A percentile compares a stretch with the other conserved stretches of the same genome.
Evolutionary conservation across 1,140 invertebrate genomes (phyloP).

Genomic region (Hormaphis cornu): DNA sequence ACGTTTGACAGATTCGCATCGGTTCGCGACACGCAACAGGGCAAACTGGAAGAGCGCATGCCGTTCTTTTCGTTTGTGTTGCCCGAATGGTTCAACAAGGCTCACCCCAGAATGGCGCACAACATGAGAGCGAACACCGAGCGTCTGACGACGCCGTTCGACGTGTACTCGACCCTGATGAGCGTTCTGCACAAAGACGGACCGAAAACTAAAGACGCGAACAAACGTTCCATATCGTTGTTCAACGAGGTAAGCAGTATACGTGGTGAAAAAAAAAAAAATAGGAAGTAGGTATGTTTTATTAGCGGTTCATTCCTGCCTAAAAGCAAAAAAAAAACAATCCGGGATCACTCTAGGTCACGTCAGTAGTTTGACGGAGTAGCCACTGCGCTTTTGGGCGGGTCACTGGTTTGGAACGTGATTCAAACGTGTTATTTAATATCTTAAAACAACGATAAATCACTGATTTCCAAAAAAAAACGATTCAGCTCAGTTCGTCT

Average conservation of each 20-base stretch:
- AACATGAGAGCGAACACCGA: slow-evolving; percentile 60
- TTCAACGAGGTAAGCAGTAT: slow-evolving; percentile 53
- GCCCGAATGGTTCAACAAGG: slow-evolving; percentile 54
- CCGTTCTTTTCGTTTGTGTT: slow-evolving; percentile 74
- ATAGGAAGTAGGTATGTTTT: no score
- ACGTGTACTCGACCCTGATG: slow-evolving; percentile 62
- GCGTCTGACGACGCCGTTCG: slow-evolving; percentile 69
- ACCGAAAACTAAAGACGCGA: slow-evolving; percentile 46
- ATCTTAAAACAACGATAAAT: no score
- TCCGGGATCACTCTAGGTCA: no score
- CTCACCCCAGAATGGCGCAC: slow-evolving; percentile 49
- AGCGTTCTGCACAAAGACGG: slow-evolving; percentile 50
- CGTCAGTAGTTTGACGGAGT: no score
- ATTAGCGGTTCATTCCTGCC: no score
- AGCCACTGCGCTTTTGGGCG: no score
- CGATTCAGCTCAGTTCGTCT: no score
- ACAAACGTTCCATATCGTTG: slow-evolving; percentile 56
- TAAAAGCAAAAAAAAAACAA: no score
- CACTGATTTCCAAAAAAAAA: no score
- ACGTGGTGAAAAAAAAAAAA: not conserved
- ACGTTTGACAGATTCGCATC: slow-evolving; percentile 55
- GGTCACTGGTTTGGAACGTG: no score
- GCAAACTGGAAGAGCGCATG: slow-evolving; percentile 78
- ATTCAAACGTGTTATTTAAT: no score
- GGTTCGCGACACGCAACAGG: slow-evolving; percentile 74